These are phyloP conservation scores for Cladorhizidae sp. DNA, from an alignment of 37 sponge, comb jelly and placozoan species.

Conservation along the genomic window DNA sequence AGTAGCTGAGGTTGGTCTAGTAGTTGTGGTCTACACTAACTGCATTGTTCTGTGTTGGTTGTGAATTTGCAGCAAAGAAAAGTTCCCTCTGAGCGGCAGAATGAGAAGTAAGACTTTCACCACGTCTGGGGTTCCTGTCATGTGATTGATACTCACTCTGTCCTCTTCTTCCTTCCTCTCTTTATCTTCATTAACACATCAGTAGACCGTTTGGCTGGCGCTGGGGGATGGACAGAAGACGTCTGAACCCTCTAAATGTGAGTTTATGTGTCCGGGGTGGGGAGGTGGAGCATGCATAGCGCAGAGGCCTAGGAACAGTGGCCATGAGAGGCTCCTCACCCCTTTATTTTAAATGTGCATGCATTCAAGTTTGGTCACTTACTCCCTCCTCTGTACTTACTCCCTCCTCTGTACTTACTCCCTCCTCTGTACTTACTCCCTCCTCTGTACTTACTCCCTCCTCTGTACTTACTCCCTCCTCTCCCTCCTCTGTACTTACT, in stretches of 20 bases:
- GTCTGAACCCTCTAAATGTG: constrained; percentile 52
- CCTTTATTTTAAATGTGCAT: no score
- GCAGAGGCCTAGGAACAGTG: no score
- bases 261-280: not conserved
- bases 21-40: not conserved
- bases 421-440: no score
- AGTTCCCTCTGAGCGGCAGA: constrained; percentile 26
- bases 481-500: no score
- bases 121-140: no score
- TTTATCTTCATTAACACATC: not conserved
- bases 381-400: no score
- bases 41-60: not conserved
- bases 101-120: constrained; percentile 27
- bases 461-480: no score
- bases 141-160: not conserved
- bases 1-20: not conserved
- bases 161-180: not conserved
- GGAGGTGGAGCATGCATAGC: no score
- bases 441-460: no score
- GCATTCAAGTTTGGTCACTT: no score
- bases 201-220: constrained; percentile 44
- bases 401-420: no score
- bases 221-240: constrained; percentile 63
- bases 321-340: no score
- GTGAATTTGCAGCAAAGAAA: constrained; percentile 23